Evolutionary conservation across 2,797 vertebrate species (phyloP).

Genomic region (Microtus californicus): DNA sequence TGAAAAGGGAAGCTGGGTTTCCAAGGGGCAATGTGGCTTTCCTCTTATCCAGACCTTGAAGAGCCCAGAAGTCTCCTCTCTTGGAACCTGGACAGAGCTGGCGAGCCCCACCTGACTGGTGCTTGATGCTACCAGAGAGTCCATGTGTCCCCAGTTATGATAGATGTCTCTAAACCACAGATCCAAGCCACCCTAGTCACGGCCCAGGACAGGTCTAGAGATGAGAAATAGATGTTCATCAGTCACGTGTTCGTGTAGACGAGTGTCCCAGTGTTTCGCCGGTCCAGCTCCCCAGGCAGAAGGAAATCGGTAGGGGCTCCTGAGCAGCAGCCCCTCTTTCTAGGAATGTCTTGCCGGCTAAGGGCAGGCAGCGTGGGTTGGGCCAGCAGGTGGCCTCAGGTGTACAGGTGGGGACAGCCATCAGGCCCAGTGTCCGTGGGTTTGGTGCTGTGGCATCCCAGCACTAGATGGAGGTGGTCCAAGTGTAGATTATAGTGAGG

Average conservation of each 20-base stretch:
- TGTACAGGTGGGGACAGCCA: not conserved
- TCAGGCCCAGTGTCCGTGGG: conserved; percentile 1
- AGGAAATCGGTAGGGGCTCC: not conserved
- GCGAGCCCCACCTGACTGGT: not conserved
- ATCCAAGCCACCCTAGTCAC: not conserved
- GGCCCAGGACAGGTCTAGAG: not conserved
- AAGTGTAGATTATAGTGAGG: not conserved
- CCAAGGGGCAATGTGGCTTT: not conserved
- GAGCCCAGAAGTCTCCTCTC: conserved; percentile 8
- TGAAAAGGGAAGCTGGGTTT: not conserved
- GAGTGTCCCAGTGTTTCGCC: not conserved
- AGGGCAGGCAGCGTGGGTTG: not conserved
- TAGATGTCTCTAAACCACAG: not conserved
- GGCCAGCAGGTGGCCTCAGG: not conserved
- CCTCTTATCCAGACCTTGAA: conserved; percentile 16
- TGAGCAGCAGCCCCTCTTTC: not conserved
- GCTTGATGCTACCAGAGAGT: not conserved
- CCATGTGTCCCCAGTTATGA: not conserved
- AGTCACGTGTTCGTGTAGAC: not conserved
- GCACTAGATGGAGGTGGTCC: not conserved
- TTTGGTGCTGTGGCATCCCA: not conserved
- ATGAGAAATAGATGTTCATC: not conserved
- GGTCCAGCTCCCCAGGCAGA: not conserved
- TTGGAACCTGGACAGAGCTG: not conserved
- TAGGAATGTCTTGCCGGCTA: not conserved